Percentiles rank a stretch among this genome's conserved stretches.
Evolutionary conservation across 1,140 invertebrate genomes (phyloP).

Genomic region (Lutraria rhynchaena): DNA sequence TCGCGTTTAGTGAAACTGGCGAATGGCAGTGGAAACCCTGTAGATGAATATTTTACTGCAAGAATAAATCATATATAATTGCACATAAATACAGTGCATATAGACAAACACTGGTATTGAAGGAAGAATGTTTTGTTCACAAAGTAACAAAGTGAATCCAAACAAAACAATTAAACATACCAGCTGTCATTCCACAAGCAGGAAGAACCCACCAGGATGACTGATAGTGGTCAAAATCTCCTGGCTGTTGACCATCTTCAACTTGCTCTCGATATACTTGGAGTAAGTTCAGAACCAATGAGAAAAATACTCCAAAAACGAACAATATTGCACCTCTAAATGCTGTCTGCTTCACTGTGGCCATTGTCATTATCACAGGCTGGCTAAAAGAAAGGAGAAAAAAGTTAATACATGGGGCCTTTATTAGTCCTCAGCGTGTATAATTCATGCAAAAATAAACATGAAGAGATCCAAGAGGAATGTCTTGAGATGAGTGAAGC

Average conservation of each 20-base stretch:
- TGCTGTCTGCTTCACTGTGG: constrained; percentile 17
- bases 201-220: constrained; percentile 82
- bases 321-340: constrained; percentile 77
- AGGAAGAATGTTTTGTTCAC: too few species aligned
- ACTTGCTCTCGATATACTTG: constrained; percentile 66
- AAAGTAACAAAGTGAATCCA: too few species aligned
- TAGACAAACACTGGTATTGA: too few species aligned
- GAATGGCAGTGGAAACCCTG: too few species aligned
- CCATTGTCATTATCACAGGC: constrained; percentile 29
- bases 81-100: too few species aligned
- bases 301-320: constrained; percentile 80
- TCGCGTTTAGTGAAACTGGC: too few species aligned
- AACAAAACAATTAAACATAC: constrained; percentile 66
- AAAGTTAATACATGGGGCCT: too few species aligned
- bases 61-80: too few species aligned
- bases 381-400: not conserved
- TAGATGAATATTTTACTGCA: not conserved
- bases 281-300: constrained; percentile 80
- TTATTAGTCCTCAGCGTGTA: too few species aligned
- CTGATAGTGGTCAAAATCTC: constrained; percentile 60
- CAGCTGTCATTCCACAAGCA: constrained; percentile 80
- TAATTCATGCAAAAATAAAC: too few species aligned
- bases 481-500: too few species aligned
- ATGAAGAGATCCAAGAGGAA: too few species aligned
- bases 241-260: constrained; percentile 45